Base-by-base conservation (phyloP, 2,113 vertebrate genomes). In the Ophthalmolycus amberensis region DNA sequence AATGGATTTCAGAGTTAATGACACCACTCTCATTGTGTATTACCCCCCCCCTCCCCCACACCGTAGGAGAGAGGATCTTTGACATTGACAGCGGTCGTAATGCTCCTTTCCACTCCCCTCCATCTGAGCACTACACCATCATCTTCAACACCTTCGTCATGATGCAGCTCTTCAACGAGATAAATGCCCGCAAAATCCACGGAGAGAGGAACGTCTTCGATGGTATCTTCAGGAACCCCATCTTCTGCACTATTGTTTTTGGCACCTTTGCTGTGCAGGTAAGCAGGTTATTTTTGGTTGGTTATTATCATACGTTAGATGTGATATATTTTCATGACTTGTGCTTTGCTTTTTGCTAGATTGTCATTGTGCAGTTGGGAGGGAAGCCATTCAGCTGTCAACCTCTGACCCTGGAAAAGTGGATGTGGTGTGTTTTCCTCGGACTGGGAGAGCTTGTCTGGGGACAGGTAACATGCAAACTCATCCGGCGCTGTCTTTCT, bases 131-230 rank as follows among this genome's bases (percentile, higher is more conserved):
- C 90, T 99, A 99, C 91, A 99, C 98, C 87, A 99, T 99, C 92
- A 99, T 99, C 92, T 99, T 99, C 95, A 99, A 99, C 94, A 97
- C 97, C 63, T 99, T 99, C 9, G 98, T 99, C 92, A 97, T 99
- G 97, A 99, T 99, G 98, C 98, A 99, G 93, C 97, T 99, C 73
- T 99, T 99, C 93, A 99, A 99, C 4, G 98, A 99, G 92, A 97
- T 99, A 94, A 99, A 99, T 0, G 98, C 98, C 32, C 97, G 98
- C 52, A 99, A 99, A 89, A 99, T 99, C 94, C 98, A 99, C 0
- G 98, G 98, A 0, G 98, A 99, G 94, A 96, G 97, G 84, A 99
- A 99, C 0, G 98, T 99, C 83, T 99, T 99, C 8, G 97, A 98
- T 0, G 98, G 98, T 72, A 99, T 99, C 92, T 98, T 98, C 93